Base-by-base conservation (phyloP, 2,797 vertebrate genomes). In the Lepilemur septentrionalis region DNA sequence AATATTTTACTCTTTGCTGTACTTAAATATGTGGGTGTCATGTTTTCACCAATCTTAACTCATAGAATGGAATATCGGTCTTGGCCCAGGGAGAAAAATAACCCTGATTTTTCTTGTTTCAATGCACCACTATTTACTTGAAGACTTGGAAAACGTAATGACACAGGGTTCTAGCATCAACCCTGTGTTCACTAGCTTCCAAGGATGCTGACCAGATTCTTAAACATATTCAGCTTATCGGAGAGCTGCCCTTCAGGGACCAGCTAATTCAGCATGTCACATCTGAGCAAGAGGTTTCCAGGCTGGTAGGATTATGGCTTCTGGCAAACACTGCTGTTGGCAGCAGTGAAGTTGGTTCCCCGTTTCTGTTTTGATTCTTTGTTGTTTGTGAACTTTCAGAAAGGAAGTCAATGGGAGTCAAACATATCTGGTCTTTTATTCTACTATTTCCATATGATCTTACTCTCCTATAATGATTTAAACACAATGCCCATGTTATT, bases 271-370 rank as follows among this genome's bases (percentile, higher is more conserved):
- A 94, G 57, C 25, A 88, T 79, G 50, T 35, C 92, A 22, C 89
- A 96, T 95, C 84, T 93, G 95, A 96, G 91, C 70, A 96, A 97
- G 78, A 79, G 91, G 93, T 94, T 98, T 97, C 95, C 92, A 97
- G 84, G 81, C 63, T 80, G 84, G 67, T 43, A 81, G 70, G 89
- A 82, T 98, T 96, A 95, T 25, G 57, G 59, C 55, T 72, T 97
- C 96, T 96, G 96, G 95, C 95, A 97, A 70, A 23, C 43, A 67
- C 85, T 67, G 43, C 63, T 96, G 46, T 88, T 87, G 89, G 91
- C 84, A 97, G 81, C 41, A 86, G 20, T 22, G 75, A 85, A 76
- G 35, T 35, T 0, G 84, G 57, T 50, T 22, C 32, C 10, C 48
- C 48, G 3, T 73, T 50, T 57, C 25, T 85, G 55, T 48, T 91